Conservation (phyloP, 2,888 invertebrate species). For the Apotomis capreana region DNA sequence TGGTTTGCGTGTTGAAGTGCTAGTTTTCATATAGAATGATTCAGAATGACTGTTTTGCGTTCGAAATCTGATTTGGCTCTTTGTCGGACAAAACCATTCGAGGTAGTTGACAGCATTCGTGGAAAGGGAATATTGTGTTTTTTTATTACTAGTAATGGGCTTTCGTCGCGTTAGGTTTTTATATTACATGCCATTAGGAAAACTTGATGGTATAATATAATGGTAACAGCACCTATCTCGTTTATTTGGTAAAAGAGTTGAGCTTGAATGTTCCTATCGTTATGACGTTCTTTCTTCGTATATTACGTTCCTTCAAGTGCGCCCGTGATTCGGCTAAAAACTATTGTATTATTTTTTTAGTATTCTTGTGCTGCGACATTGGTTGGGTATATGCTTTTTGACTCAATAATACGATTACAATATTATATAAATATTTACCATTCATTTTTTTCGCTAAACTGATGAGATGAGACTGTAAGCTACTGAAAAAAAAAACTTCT, state of each 20-base stretch:
- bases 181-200: not conserved
- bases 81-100: constrained; percentile 34
- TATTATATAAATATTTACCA: too few relatives aligned
- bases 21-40: constrained; percentile 39
- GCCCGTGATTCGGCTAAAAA: not conserved
- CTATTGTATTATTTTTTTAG: not conserved
- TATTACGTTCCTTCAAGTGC: too few relatives aligned
- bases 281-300: too few relatives aligned
- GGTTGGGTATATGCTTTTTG: too few relatives aligned
- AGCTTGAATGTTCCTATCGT: not conserved
- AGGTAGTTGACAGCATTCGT: constrained; percentile 27
- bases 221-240: not conserved
- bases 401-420: too few relatives aligned
- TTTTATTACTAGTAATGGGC: constrained; percentile 15
- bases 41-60: constrained; percentile 40
- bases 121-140: constrained; percentile 28
- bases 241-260: not conserved
- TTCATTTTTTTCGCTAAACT: too few relatives aligned
- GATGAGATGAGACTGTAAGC: too few relatives aligned
- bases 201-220: constrained; percentile 1
- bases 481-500: too few relatives aligned
- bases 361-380: not conserved
- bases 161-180: constrained; percentile 18
- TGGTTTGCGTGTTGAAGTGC: constrained; percentile 29
- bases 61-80: constrained; percentile 38